These are phyloP conservation scores for Ligdia adustata DNA, from an alignment of 2,888 invertebrate species.

Conservation along the genomic window DNA sequence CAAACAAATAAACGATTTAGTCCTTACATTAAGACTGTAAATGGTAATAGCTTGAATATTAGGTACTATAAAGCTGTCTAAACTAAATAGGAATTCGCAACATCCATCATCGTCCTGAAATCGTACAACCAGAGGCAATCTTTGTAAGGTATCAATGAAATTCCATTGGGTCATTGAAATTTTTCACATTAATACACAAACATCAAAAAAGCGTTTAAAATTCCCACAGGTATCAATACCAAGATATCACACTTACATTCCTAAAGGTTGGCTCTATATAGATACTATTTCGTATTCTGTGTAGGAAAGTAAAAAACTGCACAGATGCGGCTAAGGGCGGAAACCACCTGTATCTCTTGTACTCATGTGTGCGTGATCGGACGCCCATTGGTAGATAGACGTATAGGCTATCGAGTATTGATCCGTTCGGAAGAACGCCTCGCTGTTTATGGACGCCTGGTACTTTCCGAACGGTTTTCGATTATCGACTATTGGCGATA, in stretches of 20 bases:
- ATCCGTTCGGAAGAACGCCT: conserved; percentile 70
- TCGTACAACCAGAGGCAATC: too few species aligned
- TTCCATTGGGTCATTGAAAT: too few species aligned
- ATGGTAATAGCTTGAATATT: too few species aligned
- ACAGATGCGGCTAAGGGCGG: conserved; percentile 24
- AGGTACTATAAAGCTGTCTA: too few species aligned
- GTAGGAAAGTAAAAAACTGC: conserved; percentile 23
- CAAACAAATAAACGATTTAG: too few species aligned
- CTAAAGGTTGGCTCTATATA: conserved; percentile 15
- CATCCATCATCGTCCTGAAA: too few species aligned
- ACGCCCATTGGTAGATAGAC: conserved; percentile 31
- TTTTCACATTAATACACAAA: too few species aligned
- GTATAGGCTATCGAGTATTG: conserved; percentile 53
- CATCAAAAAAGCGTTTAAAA: too few species aligned
- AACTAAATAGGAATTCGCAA: too few species aligned
- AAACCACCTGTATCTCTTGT: conserved; percentile 26
- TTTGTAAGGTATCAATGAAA: too few species aligned
- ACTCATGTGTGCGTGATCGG: conserved; percentile 23
- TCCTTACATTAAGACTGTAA: too few species aligned
- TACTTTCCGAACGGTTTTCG: conserved; percentile 77
- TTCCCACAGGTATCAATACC: conserved; percentile 25
- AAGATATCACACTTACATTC: not conserved
- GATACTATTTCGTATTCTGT: conserved; percentile 1
- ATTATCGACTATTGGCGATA: conserved; percentile 79
- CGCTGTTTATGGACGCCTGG: conserved; percentile 57